Conservation (phyloP, 2,888 invertebrate genomes). For the Mimumesa dahlbomi region DNA sequence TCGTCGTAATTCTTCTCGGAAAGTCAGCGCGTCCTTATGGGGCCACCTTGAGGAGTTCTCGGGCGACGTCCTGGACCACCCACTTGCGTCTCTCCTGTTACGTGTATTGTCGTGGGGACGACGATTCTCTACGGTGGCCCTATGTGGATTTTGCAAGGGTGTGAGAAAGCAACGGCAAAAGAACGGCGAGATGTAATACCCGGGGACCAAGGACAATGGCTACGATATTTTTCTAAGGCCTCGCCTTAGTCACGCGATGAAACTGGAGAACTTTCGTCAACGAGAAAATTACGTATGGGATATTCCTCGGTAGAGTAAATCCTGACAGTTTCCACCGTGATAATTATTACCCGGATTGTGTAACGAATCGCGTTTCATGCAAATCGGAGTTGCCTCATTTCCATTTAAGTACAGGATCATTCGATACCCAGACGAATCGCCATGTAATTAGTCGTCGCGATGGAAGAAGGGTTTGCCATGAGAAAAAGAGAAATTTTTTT, state of each 20-base stretch:
- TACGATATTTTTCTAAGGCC: slow-evolving; percentile 19
- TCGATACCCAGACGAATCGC: background rate
- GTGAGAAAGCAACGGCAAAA: slow-evolving; percentile 1
- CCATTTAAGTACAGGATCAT: too few relatives aligned
- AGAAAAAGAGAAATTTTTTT: too few relatives aligned
- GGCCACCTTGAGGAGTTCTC: slow-evolving; percentile 16
- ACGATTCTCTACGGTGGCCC: slow-evolving; percentile 21
- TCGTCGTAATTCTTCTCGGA: slow-evolving; percentile 32
- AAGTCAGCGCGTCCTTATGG: slow-evolving; percentile 24
- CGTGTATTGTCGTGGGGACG: slow-evolving; percentile 50
- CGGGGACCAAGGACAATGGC: slow-evolving; percentile 46
- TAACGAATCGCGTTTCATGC: background rate
- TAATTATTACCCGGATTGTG: background rate
- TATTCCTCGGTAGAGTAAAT: background rate
- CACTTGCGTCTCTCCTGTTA: slow-evolving; percentile 53
- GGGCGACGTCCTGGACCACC: slow-evolving; percentile 41
- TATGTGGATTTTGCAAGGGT: slow-evolving; percentile 21
- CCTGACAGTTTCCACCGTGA: background rate
- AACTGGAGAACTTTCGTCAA: slow-evolving; percentile 24
- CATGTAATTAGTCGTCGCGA: background rate
- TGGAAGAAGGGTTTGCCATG: background rate
- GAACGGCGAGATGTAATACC: slow-evolving; percentile 14
- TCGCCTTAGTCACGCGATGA: slow-evolving; percentile 28
- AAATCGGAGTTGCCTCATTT: too few relatives aligned
- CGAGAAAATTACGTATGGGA: background rate